Percentiles rank a stretch among this genome's conserved stretches.
These are phyloP conservation scores for Caenorhabditis drosophilae DNA, from an alignment of 2,888 invertebrate genomes.

Conservation along the genomic window DNA sequence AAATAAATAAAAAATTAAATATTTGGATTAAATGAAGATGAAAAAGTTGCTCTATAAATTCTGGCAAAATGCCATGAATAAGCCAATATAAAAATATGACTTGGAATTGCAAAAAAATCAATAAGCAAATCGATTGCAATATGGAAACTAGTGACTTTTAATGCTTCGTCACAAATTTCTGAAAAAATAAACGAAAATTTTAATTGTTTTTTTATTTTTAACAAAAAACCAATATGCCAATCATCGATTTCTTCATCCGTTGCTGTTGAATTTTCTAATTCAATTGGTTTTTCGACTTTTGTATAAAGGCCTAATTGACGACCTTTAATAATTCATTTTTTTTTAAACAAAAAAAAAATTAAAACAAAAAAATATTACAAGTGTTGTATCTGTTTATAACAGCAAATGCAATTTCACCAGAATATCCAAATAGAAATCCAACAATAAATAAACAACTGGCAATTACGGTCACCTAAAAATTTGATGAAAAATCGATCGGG, in stretches of 20 bases:
- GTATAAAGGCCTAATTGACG: not conserved
- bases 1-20: too few relatives aligned
- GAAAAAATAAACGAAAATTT: not conserved
- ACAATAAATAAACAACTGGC: conserved; percentile 10
- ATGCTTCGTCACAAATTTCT: conserved; percentile 8
- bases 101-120: conserved; percentile 8
- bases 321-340: not conserved
- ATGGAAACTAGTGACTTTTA: not conserved
- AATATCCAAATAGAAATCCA: conserved; percentile 15
- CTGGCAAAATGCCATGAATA: conserved; percentile 19
- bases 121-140: conserved; percentile 16
- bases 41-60: too few relatives aligned
- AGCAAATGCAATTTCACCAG: conserved; percentile 14
- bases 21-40: too few relatives aligned
- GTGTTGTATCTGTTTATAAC: not conserved
- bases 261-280: too few relatives aligned
- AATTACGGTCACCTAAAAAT: conserved; percentile 16
- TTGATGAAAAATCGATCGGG: not conserved
- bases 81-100: conserved; percentile 15
- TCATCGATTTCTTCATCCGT: not conserved
- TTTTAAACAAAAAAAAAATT: too few relatives aligned
- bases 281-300: not conserved
- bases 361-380: conserved; percentile 8
- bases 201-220: not conserved
- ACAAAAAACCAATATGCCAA: not conserved